Base-by-base conservation (phyloP, 1,140 invertebrate species). In the Chironomus tepperi region DNA sequence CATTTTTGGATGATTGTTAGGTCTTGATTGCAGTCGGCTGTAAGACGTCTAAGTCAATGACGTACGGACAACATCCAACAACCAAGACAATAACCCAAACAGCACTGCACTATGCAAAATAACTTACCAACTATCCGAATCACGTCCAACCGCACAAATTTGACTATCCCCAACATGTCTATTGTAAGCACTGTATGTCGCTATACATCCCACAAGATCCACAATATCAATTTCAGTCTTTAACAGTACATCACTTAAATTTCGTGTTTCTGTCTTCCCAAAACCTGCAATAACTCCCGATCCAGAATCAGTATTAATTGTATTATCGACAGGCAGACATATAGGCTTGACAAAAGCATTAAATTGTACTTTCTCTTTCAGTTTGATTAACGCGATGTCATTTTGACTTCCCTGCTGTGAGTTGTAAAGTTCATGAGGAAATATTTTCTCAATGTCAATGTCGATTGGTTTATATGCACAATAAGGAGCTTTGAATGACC, bases 301-400 rank as follows among this genome's bases (percentile, higher is more conserved):
- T 12, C 47, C 47, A 57, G 12, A 57, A 57, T 57, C 12, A 1
- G 47, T 12, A 15, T n/a, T 57, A 15, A 57, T 5, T 57, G 5
- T n/a, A 12, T 57, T 57, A 57, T 57, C n/a, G 5, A 57, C 81
- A 1, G 89, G 91, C 73, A 91, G 82, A 80, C 89, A 95, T 70
- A 89, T 89, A 8, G 89, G 90, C 76, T 88, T 84, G 1, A 96
- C 88, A 87, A 92, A 95, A 47, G 90, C 87, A 80, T 92, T 93
- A 74, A 91, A 91, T 73, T 86, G 82, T n/a, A 95, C 83, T 0
- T 88, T 86, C 8, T 85, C 78, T 1, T 88, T 85, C 15, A 96
- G 80, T 76, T 85, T 84, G 65, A 95, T 81, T 42, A 97, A 76
- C 0, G 91, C 90, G 12, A 96, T 83, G 79, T 97, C 95, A 78